Conservation (phyloP, 2,797 vertebrate genomes). For the Danio jaintianensis region DNA sequence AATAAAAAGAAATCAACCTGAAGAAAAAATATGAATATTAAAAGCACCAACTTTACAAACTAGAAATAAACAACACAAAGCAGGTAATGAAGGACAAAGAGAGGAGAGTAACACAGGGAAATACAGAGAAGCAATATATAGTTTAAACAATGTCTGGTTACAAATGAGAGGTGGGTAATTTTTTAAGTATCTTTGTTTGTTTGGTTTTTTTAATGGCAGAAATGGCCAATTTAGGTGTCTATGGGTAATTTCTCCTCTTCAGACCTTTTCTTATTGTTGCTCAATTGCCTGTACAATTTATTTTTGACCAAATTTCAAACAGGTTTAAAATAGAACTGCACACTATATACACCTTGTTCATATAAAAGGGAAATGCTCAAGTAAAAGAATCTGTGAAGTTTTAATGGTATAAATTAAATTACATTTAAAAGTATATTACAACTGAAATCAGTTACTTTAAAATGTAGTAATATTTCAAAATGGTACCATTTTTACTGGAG, state of each 20-base stretch:
- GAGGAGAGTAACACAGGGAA: neutral
- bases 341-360: neutral
- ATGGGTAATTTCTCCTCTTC: too few species aligned
- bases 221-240: neutral
- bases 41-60: constrained; percentile 6
- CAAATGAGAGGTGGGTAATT: neutral
- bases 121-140: neutral
- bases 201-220: neutral
- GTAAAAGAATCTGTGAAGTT: neutral
- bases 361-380: neutral
- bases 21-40: constrained; percentile 39
- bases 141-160: neutral
- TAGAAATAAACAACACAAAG: constrained; percentile 1
- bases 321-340: neutral
- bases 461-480: neutral
- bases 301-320: neutral
- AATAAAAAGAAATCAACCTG: constrained; percentile 34
- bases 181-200: too few species aligned
- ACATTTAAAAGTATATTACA: neutral
- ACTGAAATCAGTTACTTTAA: neutral
- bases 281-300: neutral
- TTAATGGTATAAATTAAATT: neutral
- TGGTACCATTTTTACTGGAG: neutral
- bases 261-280: too few species aligned
- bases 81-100: constrained; percentile 1